Evolutionary conservation across 2,888 invertebrate species (phyloP).

Genomic region (Miltochrista miniata): DNA sequence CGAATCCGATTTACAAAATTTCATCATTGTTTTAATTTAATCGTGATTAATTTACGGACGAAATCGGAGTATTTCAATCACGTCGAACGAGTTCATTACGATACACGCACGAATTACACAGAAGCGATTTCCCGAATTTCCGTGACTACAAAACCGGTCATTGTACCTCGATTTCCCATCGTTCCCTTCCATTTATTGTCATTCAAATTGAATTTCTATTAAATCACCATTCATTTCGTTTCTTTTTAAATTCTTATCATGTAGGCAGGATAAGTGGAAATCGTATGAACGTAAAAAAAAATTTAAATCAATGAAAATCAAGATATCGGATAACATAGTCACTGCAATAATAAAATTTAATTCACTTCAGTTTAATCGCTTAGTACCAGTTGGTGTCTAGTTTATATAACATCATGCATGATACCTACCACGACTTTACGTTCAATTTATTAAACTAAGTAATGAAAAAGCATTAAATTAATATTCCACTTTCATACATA

Average conservation of each 20-base stretch:
- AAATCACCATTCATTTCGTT: background rate
- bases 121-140: background rate
- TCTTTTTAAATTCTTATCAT: background rate
- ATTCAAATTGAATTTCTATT: background rate
- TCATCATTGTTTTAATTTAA: background rate
- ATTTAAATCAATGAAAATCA: too few species aligned
- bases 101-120: slow-evolving; percentile 1
- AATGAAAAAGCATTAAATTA: too few species aligned
- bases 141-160: slow-evolving; percentile 1
- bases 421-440: too few species aligned
- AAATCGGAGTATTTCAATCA: background rate
- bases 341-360: too few species aligned
- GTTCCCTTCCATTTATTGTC: background rate
- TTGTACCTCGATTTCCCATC: background rate
- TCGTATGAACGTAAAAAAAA: too few species aligned
- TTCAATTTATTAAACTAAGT: too few species aligned
- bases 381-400: too few species aligned
- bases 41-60: background rate
- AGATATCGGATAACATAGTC: too few species aligned
- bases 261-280: too few species aligned
- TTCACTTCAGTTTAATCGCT: too few species aligned
- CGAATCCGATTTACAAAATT: background rate
- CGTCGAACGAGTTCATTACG: background rate
- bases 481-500: too few species aligned
- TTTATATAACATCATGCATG: too few species aligned